phyloP scores from a whole-genome alignment of 2,797 vertebrate genomes.

The Poecilia velifera region DNA sequence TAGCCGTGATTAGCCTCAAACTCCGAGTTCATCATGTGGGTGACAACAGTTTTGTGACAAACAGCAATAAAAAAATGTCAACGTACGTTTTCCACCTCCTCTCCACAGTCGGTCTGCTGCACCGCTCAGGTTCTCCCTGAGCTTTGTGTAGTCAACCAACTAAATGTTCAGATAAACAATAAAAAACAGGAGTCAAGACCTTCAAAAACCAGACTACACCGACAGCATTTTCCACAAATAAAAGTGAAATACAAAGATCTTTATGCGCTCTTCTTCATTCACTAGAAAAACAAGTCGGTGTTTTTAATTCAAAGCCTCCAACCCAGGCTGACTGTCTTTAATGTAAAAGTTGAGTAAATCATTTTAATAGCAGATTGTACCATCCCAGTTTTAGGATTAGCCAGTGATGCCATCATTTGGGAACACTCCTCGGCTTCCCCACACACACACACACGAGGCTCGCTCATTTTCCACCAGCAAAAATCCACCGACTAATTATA shows the following conservation, averaged over 20 bases:
- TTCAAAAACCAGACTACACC: conserved; percentile 48
- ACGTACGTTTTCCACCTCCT: conserved; percentile 3
- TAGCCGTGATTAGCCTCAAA: conserved; percentile 66
- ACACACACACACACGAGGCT: conserved; percentile 18
- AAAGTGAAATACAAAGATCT: conserved; percentile 31
- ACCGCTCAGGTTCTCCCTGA: conserved; percentile 41
- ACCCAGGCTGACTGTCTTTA: conserved; percentile 41
- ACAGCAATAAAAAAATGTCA: conserved; percentile 20
- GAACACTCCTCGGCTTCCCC: conserved; percentile 21
- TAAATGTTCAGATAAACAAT: background rate
- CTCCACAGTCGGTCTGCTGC: conserved; percentile 40
- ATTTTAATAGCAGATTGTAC: conserved; percentile 53
- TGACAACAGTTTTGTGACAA: conserved; percentile 60
- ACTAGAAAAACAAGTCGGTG: conserved; percentile 60
- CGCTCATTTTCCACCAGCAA: conserved; percentile 29
- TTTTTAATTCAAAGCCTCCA: conserved; percentile 57
- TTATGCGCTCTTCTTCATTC: conserved; percentile 41
- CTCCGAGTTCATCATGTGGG: conserved; percentile 57
- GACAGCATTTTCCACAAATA: conserved; percentile 52
- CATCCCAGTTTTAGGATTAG: conserved; percentile 36
- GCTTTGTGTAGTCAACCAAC: conserved; percentile 29
- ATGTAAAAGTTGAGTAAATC: conserved; percentile 54
- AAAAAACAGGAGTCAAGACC: conserved; percentile 50
- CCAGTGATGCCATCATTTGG: conserved; percentile 45
- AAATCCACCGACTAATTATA: conserved; percentile 44